Evolutionary conservation across 2,797 vertebrate genomes (phyloP).

Genomic region (Sebastolobus altivelis): DNA sequence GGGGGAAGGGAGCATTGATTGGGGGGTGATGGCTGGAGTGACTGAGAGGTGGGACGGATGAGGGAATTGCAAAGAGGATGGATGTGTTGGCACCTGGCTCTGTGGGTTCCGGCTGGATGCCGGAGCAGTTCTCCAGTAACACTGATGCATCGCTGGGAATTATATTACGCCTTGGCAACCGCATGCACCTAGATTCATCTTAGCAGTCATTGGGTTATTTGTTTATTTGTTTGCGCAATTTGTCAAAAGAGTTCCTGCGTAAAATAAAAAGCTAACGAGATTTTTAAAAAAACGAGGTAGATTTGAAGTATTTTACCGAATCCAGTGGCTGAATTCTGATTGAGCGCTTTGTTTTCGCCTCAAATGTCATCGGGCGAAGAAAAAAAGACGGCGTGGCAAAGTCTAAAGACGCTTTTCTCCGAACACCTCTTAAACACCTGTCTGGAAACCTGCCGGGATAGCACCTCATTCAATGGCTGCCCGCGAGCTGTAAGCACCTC

Average conservation of each 20-base stretch:
- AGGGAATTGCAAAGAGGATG: slow-evolving; percentile 77
- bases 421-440: slow-evolving; percentile 57
- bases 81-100: slow-evolving; percentile 83
- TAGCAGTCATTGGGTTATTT: slow-evolving; percentile 84
- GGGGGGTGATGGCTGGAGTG: slow-evolving; percentile 77
- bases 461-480: slow-evolving; percentile 70
- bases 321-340: slow-evolving; percentile 50
- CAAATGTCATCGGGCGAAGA: slow-evolving; percentile 51
- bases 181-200: slow-evolving; percentile 82
- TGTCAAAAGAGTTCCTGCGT: slow-evolving; percentile 78
- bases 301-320: no score
- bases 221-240: slow-evolving; percentile 81
- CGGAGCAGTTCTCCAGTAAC: slow-evolving; percentile 79
- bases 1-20: slow-evolving; percentile 72
- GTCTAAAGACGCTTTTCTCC: slow-evolving; percentile 47
- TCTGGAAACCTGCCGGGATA: slow-evolving; percentile 66
- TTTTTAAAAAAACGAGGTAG: no score
- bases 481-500: slow-evolving; percentile 48
- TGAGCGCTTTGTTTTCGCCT: slow-evolving; percentile 62
- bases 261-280: slow-evolving; percentile 41
- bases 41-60: slow-evolving; percentile 72
- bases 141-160: slow-evolving; percentile 85
- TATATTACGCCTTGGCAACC: slow-evolving; percentile 83
- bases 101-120: slow-evolving; percentile 80
- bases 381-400: slow-evolving; percentile 36